Evolutionary conservation across 2,797 vertebrate species (phyloP).

Genomic region (Tachyglossus aculeatus): DNA sequence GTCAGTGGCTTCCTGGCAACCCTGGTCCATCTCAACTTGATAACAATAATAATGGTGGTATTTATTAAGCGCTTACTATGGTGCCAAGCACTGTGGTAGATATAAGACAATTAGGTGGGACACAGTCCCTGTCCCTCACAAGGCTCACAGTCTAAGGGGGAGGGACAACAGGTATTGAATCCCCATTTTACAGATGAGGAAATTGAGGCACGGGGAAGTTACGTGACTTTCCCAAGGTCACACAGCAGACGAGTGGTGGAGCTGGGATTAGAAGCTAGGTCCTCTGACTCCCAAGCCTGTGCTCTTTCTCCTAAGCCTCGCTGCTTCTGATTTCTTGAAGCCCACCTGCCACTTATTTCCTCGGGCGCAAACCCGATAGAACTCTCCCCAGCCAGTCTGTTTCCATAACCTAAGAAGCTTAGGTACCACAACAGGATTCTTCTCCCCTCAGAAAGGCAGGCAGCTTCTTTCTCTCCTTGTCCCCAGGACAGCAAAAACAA

Average conservation of each 20-base stretch:
- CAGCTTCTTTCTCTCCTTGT: neutral
- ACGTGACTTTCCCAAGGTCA: neutral
- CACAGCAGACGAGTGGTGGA: neutral
- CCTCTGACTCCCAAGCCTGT: neutral
- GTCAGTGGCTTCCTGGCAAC: too few relatives aligned
- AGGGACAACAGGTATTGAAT: constrained; percentile 1
- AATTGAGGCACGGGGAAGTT: neutral
- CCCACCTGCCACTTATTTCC: too few relatives aligned
- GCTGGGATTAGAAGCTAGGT: neutral
- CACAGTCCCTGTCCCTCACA: neutral
- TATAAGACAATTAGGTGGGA: too few relatives aligned
- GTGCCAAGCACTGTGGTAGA: neutral
- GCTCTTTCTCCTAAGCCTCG: neutral
- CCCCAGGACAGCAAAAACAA: neutral
- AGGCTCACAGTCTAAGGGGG: neutral
- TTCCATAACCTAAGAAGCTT: neutral
- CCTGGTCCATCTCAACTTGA: too few relatives aligned
- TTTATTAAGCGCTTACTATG: neutral
- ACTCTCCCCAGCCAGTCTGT: neutral
- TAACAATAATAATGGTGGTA: neutral
- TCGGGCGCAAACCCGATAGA: neutral
- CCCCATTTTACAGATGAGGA: constrained; percentile 2
- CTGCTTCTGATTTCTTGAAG: neutral
- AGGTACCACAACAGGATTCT: neutral
- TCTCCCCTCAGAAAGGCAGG: neutral